Conservation (phyloP, 2,113 vertebrate genomes). For the Dryoscopus gambensis region DNA sequence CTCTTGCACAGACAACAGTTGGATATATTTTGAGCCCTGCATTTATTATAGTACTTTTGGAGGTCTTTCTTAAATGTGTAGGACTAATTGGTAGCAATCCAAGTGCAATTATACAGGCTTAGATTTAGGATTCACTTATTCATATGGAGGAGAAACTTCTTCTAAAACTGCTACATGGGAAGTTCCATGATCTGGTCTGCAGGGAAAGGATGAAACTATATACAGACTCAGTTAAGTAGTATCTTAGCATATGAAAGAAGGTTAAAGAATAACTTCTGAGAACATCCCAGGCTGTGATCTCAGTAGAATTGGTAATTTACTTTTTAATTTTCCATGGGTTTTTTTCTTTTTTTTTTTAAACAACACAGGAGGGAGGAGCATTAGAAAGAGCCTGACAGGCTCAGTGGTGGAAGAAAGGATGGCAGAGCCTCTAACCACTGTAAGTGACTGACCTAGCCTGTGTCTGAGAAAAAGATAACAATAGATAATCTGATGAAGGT, state of each 20-base stretch:
- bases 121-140: not conserved
- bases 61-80: not conserved
- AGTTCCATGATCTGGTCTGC: not conserved
- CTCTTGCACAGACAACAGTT: not conserved
- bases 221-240: not conserved
- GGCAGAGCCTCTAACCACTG: not conserved
- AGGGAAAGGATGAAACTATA: not conserved
- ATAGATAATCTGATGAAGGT: not conserved
- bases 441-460: not conserved
- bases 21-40: not conserved
- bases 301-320: not conserved
- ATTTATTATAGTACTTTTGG: not conserved
- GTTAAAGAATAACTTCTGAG: not conserved
- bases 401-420: not conserved
- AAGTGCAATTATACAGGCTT: not conserved
- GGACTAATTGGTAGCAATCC: not conserved
- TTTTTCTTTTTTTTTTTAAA: not conserved
- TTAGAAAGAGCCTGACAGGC: not conserved
- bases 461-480: conserved; percentile 12
- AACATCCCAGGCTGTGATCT: not conserved
- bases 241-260: not conserved
- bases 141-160: not conserved
- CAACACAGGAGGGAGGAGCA: not conserved
- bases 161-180: not conserved
- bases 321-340: not conserved